A percentile compares a stretch with the other conserved stretches of the same genome.
These are phyloP conservation scores for Astreopora myriophthalma DNA, from an alignment of 64 coral and sea anemone genomes.

Conservation along the genomic window DNA sequence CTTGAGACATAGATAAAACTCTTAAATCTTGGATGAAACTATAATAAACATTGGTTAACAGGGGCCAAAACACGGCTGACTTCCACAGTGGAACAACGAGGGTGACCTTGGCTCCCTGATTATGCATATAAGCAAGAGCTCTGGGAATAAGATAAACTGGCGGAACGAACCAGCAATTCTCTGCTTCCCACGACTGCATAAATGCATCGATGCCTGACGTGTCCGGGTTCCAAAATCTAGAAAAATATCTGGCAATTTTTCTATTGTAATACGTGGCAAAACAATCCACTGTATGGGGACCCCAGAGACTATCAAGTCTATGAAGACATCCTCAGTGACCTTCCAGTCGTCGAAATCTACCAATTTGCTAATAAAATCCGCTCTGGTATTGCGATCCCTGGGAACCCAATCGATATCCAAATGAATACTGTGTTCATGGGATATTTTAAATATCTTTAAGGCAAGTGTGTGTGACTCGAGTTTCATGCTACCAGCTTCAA, in stretches of 20 bases:
- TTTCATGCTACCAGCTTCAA: too few species aligned
- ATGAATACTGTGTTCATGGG: too few species aligned
- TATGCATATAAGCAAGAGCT: not conserved
- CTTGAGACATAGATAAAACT: not conserved
- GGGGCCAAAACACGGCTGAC: conserved; percentile 52
- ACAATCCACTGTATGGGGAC: too few species aligned
- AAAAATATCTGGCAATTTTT: not conserved
- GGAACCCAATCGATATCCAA: too few species aligned
- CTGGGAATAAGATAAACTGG: not conserved
- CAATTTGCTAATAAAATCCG: too few species aligned
- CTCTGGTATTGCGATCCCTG: too few species aligned
- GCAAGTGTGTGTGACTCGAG: too few species aligned
- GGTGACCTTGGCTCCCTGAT: not conserved
- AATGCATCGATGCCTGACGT: not conserved
- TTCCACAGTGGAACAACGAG: conserved; percentile 40
- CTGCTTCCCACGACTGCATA: not conserved
- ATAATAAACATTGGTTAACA: conserved; percentile 3
- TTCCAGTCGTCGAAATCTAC: too few species aligned
- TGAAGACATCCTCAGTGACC: too few species aligned
- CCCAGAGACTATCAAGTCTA: too few species aligned
- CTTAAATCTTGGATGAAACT: too few species aligned
- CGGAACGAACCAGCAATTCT: conserved; percentile 36
- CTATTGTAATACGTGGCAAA: not conserved
- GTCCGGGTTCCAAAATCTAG: not conserved
- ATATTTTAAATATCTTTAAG: too few species aligned